Base-by-base conservation (phyloP, 2,797 vertebrate genomes). In the Xenentodon cancila region DNA sequence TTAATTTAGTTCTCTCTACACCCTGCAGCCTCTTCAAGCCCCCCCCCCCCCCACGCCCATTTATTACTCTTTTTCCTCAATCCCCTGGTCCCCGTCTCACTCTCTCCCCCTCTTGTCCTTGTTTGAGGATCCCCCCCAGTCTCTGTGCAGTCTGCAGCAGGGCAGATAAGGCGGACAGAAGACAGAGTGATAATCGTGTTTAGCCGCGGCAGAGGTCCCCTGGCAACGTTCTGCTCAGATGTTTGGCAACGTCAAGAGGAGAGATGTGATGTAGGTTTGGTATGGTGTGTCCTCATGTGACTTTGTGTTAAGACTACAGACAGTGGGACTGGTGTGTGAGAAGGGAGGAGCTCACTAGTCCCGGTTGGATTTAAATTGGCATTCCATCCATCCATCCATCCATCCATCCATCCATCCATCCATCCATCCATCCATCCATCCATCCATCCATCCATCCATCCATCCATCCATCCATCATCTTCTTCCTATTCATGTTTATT, bases 131-230 rank as follows among this genome's bases (percentile, higher is more conserved):
- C 75, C 9, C 7, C 64, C 81, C 71, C 27, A 32, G 64, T 79
- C 66, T 81, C 55, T 49, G 65, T 21, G 60, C 77, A 45, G 73
- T 85, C 88, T 89, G 89, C 87, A 68, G 71, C 18, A 13, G 62
- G 71, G 63, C 77, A 82, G 89, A 91, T 89, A 90, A 91, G 85
- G 70, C 80, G 30, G 64, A 63, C 71, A 51, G 64, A 67, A 71
- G 77, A 73, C 81, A 64, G 57, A 68, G 53, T 63, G 65, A 77
- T 89, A 87, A 90, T 84, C 79, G 45, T 49, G 79, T 88, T 88
- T 68, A 71, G 72, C 60, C 70, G 59, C 71, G 62, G 73, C 64
- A 43, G 51, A 34, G 64, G 75, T 84, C 68, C 70, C 59, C 62
- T 65, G 76, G 74, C 69, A 67, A 12, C 9, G 19, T 64, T 67